Evolutionary conservation across 23 tunicate genomes (phyloP), one percentile per base, ranked within the genome.

Genomic region (Clavelina lepadiformis): DNA sequence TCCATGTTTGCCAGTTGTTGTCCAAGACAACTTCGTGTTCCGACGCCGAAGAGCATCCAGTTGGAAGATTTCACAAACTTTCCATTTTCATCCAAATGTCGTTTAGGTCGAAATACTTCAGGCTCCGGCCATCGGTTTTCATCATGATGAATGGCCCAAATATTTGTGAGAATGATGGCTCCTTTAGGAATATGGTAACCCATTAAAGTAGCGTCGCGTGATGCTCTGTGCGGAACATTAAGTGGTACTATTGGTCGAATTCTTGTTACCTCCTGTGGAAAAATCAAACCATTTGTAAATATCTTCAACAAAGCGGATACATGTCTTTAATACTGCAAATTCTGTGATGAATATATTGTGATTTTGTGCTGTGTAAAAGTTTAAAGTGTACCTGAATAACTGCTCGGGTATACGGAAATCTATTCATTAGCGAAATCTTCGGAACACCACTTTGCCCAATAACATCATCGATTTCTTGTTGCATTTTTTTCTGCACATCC

Each of bases 1-100:
- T 85, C 94, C 78, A 85, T 78, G 24, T 76, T 70, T 13, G 94
- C 94, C 32, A 85, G 65, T 31, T 68, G 82, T 30, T 56, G 61
- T 3, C 94, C 94, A 0, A 77, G 45, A 37, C 94, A 85, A 35
- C 54, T 56, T 20, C 94, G 47, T 0, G 74, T 55, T 38, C 94
- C 94, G 1, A 77, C 70, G n/a, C 51, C 58, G 52, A 77, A 85
- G 26, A 74, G 79, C 8, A 76, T 69, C 68, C 32, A 33, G 47
- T 62, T 29, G n/a, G 67, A 67, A 3, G 66, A 54, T 68, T 85
- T 85, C 11, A 44, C 21, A 61, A 85, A 85, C 50, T 76, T 71
- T 41, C 94, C 94, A 23, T 77, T 57, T 28, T n/a, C 65, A 46
- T 68, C 75, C 0, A 85, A 30, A 55, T 76, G 84, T 3, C 94